A percentile compares a stretch with the other conserved stretches of the same genome.
Conservation (phyloP, 2,797 vertebrate species). For the Labeo calbasu region DNA sequence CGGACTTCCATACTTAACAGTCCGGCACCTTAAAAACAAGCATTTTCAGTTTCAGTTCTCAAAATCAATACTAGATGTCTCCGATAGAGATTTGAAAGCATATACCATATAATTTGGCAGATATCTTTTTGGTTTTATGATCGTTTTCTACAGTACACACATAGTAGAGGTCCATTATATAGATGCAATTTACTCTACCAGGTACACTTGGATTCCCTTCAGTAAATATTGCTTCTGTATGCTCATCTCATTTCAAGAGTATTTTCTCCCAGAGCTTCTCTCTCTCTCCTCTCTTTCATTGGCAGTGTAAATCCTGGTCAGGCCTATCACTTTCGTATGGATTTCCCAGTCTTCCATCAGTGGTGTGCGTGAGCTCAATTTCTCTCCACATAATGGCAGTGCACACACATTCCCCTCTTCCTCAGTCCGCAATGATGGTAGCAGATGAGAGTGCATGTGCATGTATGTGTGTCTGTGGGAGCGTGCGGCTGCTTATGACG, state of each 20-base stretch:
- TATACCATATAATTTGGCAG: neutral
- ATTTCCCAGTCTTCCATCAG: slow-evolving; percentile 53
- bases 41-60: slow-evolving; percentile 1
- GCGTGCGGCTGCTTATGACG: slow-evolving; percentile 59
- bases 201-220: neutral
- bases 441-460: slow-evolving; percentile 40
- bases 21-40: neutral
- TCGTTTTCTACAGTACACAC: neutral
- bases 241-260: slow-evolving; percentile 21
- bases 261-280: slow-evolving; percentile 24
- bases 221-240: slow-evolving; percentile 14
- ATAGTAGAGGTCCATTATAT: neutral
- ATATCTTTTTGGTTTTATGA: neutral
- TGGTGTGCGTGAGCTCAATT: slow-evolving; percentile 28
- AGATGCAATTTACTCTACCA: neutral
- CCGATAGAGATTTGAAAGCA: neutral
- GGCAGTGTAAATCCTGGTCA: slow-evolving; percentile 24
- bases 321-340: slow-evolving; percentile 35
- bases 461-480: slow-evolving; percentile 39
- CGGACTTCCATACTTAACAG: neutral
- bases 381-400: slow-evolving; percentile 37
- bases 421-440: slow-evolving; percentile 44
- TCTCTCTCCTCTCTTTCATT: slow-evolving; percentile 10
- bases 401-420: slow-evolving; percentile 31
- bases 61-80: neutral